Evolutionary conservation across 2,888 invertebrate species (phyloP).

Genomic region (Poecilobothrus nobilitatus): DNA sequence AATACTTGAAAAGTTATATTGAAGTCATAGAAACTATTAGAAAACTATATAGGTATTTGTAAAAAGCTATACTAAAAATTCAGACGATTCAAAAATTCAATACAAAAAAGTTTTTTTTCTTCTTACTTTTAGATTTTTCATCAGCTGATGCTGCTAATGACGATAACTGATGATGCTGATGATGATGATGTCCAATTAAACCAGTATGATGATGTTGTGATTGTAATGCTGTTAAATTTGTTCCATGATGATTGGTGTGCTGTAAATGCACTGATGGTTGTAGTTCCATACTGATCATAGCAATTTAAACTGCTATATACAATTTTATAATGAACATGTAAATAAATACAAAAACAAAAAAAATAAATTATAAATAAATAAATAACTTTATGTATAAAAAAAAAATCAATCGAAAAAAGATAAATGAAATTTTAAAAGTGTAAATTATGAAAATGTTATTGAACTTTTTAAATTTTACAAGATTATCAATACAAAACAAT

Average conservation of each 20-base stretch:
- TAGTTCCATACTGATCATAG: slow-evolving; percentile 41
- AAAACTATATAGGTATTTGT: too few species aligned
- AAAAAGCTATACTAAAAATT: too few species aligned
- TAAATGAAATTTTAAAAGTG: too few species aligned
- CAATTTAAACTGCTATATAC: slow-evolving; percentile 19
- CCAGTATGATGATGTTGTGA: slow-evolving; percentile 29
- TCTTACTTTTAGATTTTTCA: slow-evolving; percentile 30
- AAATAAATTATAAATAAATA: neutral
- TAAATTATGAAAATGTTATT: too few species aligned
- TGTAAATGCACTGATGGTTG: slow-evolving; percentile 36
- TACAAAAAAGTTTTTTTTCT: too few species aligned
- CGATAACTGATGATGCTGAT: slow-evolving; percentile 18
- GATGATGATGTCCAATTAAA: slow-evolving; percentile 26
- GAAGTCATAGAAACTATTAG: too few species aligned
- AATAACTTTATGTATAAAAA: too few species aligned
- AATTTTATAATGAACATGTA: neutral
- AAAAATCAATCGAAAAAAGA: too few species aligned
- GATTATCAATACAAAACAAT: too few species aligned
- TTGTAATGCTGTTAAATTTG: slow-evolving; percentile 25
- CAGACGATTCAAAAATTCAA: too few species aligned
- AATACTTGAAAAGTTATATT: too few species aligned
- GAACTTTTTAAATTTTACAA: too few species aligned
- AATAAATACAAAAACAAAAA: neutral
- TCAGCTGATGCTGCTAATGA: slow-evolving; percentile 20
- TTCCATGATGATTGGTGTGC: slow-evolving; percentile 34